Base-by-base conservation (phyloP, 2,888 invertebrate species). In the Panzeria rudis region DNA sequence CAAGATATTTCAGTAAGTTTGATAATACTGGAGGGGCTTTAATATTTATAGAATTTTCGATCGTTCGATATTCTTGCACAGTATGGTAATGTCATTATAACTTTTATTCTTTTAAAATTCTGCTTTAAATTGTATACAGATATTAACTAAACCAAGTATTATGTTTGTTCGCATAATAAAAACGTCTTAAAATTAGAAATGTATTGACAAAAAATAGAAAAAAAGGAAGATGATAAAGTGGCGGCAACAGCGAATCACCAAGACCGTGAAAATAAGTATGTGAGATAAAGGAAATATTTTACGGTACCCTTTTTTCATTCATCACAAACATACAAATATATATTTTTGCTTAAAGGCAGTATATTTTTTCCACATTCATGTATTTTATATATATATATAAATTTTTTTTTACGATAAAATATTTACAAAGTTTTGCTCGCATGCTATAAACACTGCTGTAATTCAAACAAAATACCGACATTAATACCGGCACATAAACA, bases 391-490 rank as follows among this genome's bases (percentile, higher is more conserved):
- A n/a, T n/a, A n/a, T n/a, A n/a, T n/a, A n/a, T n/a, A n/a, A n/a
- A n/a, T n/a, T n/a, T 59, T 73, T 38, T 25, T 54, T 35, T 11
- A 15, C 29, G 35, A 69, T 62, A 17, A 69, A 73, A 68, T 52
- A 80, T 69, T 71, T 71, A 56, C 71, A 81, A 61, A 76, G 71
- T 82, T 50, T 64, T 41, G 25, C 44, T 82, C 23, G 35, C 47
- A 69, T 71, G 71, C 59, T 32, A 71, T n/a, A 29, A 82, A 77
- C 32, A 6, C 20, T 17, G 56, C 44, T 71, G 62, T 54, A 81
- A 77, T 82, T 82, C 71, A 82, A 82, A 82, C 56, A 71, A 77
- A 77, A 71, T 64, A 64, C 76, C 76, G 69, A 64, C 71, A 62
- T 47, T 71, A 25, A 25, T 61, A 25, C 32, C n/a, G 41, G 35